A percentile compares a stretch with the other conserved stretches of the same genome.
phyloP scores from a whole-genome alignment of 1,140 invertebrate species.

The Lethrus apterus region DNA sequence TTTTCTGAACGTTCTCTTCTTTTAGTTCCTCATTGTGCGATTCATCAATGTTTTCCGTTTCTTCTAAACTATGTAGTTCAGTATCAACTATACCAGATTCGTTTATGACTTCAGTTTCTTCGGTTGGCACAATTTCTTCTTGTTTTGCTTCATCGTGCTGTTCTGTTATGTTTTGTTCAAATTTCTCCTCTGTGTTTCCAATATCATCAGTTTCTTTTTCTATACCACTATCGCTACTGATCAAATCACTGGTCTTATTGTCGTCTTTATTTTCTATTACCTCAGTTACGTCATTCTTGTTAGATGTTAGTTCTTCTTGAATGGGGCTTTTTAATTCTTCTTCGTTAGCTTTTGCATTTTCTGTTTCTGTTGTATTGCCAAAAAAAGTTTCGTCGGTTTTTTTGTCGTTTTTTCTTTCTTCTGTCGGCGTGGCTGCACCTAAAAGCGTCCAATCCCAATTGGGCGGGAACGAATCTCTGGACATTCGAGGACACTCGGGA shows the following conservation, averaged over 20 bases:
- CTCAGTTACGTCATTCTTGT: conserved; percentile 37
- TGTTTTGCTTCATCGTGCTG: conserved; percentile 13
- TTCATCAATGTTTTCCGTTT: conserved; percentile 15
- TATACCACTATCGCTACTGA: conserved; percentile 9
- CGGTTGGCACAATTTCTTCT: conserved; percentile 1
- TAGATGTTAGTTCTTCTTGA: conserved; percentile 34
- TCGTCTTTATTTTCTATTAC: conserved; percentile 35
- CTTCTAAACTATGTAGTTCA: conserved; percentile 33
- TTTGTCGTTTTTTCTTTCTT: conserved; percentile 44
- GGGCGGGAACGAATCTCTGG: conserved; percentile 55
- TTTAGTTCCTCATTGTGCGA: conserved; percentile 9
- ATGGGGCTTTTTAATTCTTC: conserved; percentile 20
- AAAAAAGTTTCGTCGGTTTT: conserved; percentile 20
- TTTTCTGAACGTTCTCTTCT: conserved; percentile 17
- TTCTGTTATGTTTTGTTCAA: conserved; percentile 6
- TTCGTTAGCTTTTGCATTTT: conserved; percentile 20
- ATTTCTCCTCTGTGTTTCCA: conserved; percentile 26
- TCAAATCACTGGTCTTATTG: conserved; percentile 20
- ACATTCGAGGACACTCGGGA: conserved; percentile 71
- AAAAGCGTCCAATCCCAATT: conserved; percentile 68
- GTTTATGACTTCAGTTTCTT: conserved; percentile 6
- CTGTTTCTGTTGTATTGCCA: conserved; percentile 19
- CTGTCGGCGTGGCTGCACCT: conserved; percentile 42
- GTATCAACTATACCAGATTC: conserved; percentile 25
- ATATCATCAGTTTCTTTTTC: conserved; percentile 22